These are phyloP conservation scores for Drosophila simulans DNA, from an alignment of 1,140 invertebrate genomes.

Conservation along the genomic window DNA sequence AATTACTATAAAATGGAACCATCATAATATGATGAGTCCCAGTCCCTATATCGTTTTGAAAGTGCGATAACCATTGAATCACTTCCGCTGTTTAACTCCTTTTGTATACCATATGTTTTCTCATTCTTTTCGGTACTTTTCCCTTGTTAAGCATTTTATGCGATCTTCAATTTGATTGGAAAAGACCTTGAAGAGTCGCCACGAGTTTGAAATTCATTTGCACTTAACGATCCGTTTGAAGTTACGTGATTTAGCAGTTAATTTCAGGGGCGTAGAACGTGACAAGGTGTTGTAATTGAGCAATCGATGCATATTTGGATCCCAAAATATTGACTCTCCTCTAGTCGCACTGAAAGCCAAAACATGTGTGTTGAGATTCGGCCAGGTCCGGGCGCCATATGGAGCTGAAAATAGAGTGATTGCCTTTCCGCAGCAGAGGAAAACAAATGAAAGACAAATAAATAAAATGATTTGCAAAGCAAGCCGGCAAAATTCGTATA, in stretches of 20 bases:
- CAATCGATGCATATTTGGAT: background rate
- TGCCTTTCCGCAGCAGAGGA: slow-evolving; percentile 39
- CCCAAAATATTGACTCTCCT: slow-evolving; percentile 15
- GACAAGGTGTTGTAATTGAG: slow-evolving; percentile 13
- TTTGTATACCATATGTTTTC: background rate
- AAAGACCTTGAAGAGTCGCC: background rate
- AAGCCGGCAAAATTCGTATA: slow-evolving; percentile 11
- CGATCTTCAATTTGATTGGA: background rate
- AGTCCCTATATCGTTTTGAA: background rate
- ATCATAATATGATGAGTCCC: background rate
- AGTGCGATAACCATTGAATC: background rate
- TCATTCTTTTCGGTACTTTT: background rate
- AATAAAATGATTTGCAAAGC: slow-evolving; percentile 36
- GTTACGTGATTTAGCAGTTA: slow-evolving; percentile 25
- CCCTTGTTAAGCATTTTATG: background rate
- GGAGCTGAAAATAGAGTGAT: slow-evolving; percentile 53
- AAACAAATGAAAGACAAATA: slow-evolving; percentile 46
- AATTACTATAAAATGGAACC: slow-evolving; percentile 6
- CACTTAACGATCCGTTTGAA: slow-evolving; percentile 1
- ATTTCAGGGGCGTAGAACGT: slow-evolving; percentile 18
- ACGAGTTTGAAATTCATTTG: background rate
- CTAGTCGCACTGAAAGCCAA: slow-evolving; percentile 1
- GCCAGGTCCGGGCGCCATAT: slow-evolving; percentile 23
- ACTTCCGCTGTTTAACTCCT: background rate
- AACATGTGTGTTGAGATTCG: slow-evolving; percentile 6